phyloP scores from a whole-genome alignment of 2,888 invertebrate species.

The Sphecodes monilicornis region DNA sequence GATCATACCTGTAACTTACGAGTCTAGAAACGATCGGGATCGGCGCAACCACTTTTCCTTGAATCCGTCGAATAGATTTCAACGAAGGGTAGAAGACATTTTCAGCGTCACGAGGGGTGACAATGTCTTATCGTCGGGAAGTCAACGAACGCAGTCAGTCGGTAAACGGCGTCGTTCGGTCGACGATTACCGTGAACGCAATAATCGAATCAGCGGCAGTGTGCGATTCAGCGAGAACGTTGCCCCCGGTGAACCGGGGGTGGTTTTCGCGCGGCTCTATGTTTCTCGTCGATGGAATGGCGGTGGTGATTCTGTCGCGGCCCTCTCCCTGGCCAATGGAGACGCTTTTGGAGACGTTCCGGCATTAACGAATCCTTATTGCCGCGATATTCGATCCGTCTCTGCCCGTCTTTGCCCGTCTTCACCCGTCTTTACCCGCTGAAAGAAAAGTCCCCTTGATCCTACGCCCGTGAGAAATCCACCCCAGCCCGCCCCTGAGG shows the following conservation, averaged over 20 bases:
- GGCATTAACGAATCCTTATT: slow-evolving; percentile 53
- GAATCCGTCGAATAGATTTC: not conserved
- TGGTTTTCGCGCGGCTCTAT: not conserved
- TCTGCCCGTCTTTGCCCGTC: not conserved
- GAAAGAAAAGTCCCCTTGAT: slow-evolving; percentile 50
- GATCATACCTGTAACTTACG: not conserved
- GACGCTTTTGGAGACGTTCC: slow-evolving; percentile 46
- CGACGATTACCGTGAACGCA: not conserved
- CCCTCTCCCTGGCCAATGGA: slow-evolving; percentile 41
- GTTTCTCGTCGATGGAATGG: slow-evolving; percentile 4
- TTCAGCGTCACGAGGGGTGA: not conserved
- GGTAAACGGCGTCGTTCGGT: not conserved
- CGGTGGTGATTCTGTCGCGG: slow-evolving; percentile 26
- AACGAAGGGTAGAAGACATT: not conserved
- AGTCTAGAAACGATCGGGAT: not conserved
- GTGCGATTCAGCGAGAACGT: slow-evolving; percentile 12
- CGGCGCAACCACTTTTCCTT: not conserved
- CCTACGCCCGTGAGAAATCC: slow-evolving; percentile 58
- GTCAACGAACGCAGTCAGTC: not conserved
- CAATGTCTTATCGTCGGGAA: not conserved
- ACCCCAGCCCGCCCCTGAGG: slow-evolving; percentile 40
- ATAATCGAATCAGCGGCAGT: slow-evolving; percentile 5
- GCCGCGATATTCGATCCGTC: slow-evolving; percentile 41
- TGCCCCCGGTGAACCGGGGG: not conserved
- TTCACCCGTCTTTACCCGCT: slow-evolving; percentile 21